These are phyloP conservation scores for Pantelozetes paolii DNA, from an alignment of 2,888 invertebrate species.

Conservation along the genomic window DNA sequence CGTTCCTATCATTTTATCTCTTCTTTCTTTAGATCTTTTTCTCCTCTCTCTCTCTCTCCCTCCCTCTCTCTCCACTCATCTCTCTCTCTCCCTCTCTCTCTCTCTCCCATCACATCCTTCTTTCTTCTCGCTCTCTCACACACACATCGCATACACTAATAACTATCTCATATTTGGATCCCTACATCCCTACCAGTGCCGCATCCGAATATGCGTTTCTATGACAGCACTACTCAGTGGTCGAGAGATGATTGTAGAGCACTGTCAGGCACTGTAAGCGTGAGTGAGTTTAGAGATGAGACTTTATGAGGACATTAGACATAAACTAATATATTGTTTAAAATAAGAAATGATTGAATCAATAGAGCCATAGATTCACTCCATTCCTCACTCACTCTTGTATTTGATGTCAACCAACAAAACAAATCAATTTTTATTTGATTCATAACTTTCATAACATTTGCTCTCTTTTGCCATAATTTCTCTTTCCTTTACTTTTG, in stretches of 20 bases:
- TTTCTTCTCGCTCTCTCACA: background rate
- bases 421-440: slow-evolving; percentile 30
- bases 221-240: slow-evolving; percentile 31
- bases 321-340: slow-evolving; percentile 24
- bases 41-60: slow-evolving; percentile 37
- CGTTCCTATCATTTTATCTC: slow-evolving; percentile 36
- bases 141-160: slow-evolving; percentile 18
- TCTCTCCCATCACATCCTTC: background rate
- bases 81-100: slow-evolving; percentile 1
- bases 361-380: slow-evolving; percentile 26
- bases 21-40: slow-evolving; percentile 23
- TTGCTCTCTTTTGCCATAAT: background rate
- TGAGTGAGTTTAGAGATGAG: background rate
- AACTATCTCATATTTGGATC: too few species aligned
- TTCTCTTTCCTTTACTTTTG: background rate
- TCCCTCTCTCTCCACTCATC: slow-evolving; percentile 33
- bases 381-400: slow-evolving; percentile 17
- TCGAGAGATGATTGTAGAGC: background rate
- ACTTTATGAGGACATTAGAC: slow-evolving; percentile 36
- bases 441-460: background rate
- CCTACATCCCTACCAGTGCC: too few species aligned
- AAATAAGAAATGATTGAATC: slow-evolving; percentile 22
- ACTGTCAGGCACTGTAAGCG: background rate
- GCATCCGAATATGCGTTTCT: background rate
- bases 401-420: slow-evolving; percentile 22